Conservation (phyloP, 2,797 vertebrate genomes). For the Adelosebastes latens region DNA sequence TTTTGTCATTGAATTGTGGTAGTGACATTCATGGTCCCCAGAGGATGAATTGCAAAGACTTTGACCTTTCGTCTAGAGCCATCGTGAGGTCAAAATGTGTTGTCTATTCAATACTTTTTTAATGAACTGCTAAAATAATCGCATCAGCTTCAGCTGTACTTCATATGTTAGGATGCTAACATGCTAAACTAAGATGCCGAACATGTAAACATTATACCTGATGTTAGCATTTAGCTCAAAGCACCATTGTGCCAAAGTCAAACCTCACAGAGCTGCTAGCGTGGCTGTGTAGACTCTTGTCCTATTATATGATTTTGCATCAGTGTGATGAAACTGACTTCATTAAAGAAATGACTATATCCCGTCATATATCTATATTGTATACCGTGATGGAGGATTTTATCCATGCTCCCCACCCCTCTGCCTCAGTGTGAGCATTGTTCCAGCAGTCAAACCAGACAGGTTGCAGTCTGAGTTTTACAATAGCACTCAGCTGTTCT, state of each 20-base stretch:
- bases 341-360: neutral
- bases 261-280: neutral
- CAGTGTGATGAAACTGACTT: neutral
- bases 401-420: neutral
- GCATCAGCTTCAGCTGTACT: neutral
- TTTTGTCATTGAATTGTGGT: neutral
- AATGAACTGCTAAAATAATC: neutral
- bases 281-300: neutral
- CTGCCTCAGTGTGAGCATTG: neutral
- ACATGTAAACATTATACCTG: neutral
- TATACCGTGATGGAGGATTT: neutral
- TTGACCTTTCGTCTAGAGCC: no score
- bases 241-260: neutral
- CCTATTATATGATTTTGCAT: neutral
- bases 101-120: neutral
- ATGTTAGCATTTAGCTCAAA: neutral
- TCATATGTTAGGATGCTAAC: neutral
- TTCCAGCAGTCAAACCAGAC: neutral
- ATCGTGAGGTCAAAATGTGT: neutral
- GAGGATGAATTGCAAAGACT: neutral
- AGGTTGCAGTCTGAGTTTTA: neutral
- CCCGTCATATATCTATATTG: neutral
- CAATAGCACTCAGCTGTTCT: conserved; percentile 7
- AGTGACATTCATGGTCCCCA: neutral
- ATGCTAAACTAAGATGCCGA: neutral